Evolutionary conservation across 1,140 invertebrate genomes (phyloP).

Genomic region (Dufourea novaeangliae): DNA sequence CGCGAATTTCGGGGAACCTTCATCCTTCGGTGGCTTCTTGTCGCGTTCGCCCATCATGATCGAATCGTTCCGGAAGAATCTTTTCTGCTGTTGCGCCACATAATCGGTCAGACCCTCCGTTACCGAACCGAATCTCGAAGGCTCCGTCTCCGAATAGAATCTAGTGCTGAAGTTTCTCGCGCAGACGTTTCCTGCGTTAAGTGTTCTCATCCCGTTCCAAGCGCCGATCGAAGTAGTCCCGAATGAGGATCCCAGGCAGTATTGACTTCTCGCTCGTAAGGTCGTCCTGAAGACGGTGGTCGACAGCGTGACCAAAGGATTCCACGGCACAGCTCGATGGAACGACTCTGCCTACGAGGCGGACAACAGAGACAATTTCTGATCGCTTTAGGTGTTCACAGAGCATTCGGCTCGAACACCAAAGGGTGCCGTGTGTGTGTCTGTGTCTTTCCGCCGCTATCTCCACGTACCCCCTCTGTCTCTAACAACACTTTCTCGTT

Average conservation of each 20-base stretch:
- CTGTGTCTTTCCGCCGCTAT: slow-evolving; percentile 17
- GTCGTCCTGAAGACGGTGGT: too few relatives aligned
- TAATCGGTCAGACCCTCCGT: not conserved
- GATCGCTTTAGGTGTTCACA: slow-evolving; percentile 12
- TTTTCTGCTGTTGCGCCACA: not conserved
- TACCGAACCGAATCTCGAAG: too few relatives aligned
- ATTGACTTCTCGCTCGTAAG: not conserved
- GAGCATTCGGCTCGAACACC: not conserved
- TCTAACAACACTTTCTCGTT: slow-evolving; percentile 55
- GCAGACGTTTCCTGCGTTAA: not conserved
- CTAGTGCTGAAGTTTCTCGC: slow-evolving; percentile 10
- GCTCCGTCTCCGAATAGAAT: too few relatives aligned
- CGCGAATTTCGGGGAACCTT: not conserved
- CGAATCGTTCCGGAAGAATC: not conserved
- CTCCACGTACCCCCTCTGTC: slow-evolving; percentile 73
- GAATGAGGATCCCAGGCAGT: slow-evolving; percentile 1
- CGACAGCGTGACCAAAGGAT: not conserved
- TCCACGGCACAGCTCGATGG: not conserved
- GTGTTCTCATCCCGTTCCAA: not conserved
- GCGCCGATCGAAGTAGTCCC: not conserved
- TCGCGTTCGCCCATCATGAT: not conserved
- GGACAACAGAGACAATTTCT: slow-evolving; percentile 28
- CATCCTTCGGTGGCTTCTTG: not conserved
- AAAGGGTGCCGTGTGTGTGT: too few relatives aligned
- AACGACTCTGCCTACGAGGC: slow-evolving; percentile 27